A percentile compares a stretch with the other conserved stretches of the same genome.
Conservation (phyloP, 2,797 vertebrate species). For the Enteromius paludinosus region DNA sequence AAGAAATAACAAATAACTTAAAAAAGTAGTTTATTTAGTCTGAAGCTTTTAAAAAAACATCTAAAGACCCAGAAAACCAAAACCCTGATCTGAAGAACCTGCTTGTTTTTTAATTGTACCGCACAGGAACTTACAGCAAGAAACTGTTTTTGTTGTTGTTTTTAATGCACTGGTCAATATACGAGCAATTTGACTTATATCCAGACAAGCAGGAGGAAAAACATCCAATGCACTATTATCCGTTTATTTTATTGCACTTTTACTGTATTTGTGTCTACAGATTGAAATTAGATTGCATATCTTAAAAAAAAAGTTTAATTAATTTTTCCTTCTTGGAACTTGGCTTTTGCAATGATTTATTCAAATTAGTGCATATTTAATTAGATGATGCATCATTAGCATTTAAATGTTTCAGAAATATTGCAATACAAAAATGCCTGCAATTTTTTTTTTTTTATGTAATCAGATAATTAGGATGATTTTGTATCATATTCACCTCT, state of each 20-base stretch:
- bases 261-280: background rate
- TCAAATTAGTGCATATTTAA: background rate
- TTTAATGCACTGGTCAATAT: background rate
- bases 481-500: too few species aligned
- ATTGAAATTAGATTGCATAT: too few species aligned
- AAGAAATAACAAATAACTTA: background rate
- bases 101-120: too few species aligned
- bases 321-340: background rate
- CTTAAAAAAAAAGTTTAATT: background rate
- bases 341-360: background rate
- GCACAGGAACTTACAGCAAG: background rate
- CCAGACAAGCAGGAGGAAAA: too few species aligned
- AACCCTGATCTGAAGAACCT: background rate
- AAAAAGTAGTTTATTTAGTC: background rate
- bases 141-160: background rate
- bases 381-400: background rate
- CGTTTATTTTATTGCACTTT: background rate
- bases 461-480: too few species aligned
- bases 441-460: too few species aligned
- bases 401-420: background rate
- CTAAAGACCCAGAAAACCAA: background rate
- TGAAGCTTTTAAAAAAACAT: background rate
- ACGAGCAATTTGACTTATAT: background rate
- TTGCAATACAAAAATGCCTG: background rate
- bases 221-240: background rate